These are phyloP conservation scores for Paramuricea clavata DNA, from an alignment of 92 coral and sea anemone species.

Conservation along the genomic window DNA sequence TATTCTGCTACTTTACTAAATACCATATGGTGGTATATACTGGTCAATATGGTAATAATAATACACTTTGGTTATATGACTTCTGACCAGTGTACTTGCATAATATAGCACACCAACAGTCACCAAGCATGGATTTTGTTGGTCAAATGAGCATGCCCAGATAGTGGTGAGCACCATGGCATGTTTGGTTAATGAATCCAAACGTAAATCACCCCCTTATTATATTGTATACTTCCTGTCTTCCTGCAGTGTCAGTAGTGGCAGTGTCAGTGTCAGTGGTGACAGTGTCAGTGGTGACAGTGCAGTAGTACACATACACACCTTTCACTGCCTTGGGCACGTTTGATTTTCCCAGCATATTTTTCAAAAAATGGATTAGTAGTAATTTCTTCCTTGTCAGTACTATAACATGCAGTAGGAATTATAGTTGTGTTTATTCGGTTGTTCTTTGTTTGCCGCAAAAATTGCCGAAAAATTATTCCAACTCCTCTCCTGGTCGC, in stretches of 20 bases:
- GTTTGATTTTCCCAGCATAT: conserved; percentile 79
- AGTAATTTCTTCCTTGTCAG: conserved; percentile 54
- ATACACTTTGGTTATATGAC: too few relatives aligned
- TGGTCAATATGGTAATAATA: too few relatives aligned
- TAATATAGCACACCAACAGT: too few relatives aligned
- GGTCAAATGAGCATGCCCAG: background rate
- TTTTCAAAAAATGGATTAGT: conserved; percentile 80
- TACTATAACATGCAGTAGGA: background rate
- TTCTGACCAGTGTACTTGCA: too few relatives aligned
- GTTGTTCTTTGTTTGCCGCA: background rate
- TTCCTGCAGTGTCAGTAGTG: too few relatives aligned
- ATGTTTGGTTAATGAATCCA: too few relatives aligned
- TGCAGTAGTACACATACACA: background rate
- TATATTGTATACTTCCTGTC: background rate
- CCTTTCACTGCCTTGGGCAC: conserved; percentile 63
- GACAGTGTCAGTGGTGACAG: too few relatives aligned
- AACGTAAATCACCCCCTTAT: background rate
- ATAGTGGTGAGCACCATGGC: background rate
- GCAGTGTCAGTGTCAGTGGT: too few relatives aligned
- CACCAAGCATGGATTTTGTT: too few relatives aligned
- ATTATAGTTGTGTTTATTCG: background rate
- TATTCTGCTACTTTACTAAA: too few relatives aligned
- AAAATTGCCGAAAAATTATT: background rate
- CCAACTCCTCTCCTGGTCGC: conserved; percentile 23
- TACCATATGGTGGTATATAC: too few relatives aligned